phyloP scores from a whole-genome alignment of 1,140 invertebrate species.

The Samia ricini region DNA sequence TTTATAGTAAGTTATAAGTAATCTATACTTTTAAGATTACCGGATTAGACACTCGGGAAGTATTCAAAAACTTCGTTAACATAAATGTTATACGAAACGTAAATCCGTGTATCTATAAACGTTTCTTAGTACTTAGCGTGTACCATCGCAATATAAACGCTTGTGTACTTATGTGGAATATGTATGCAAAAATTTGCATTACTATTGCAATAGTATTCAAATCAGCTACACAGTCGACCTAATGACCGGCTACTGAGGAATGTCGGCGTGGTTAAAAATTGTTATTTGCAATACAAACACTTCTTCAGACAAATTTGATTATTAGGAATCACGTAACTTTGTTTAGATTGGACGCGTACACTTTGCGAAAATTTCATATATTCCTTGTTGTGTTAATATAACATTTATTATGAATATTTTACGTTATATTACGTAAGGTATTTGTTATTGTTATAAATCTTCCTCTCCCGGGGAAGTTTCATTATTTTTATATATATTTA shows the following conservation, averaged over 20 bases:
- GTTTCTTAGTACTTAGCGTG: conserved; percentile 4
- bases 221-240: conserved; percentile 15
- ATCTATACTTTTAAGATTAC: too few species aligned
- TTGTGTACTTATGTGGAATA: conserved; percentile 21
- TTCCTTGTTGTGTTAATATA: too few species aligned
- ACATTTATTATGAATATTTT: too few species aligned
- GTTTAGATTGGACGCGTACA: neutral
- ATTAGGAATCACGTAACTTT: neutral
- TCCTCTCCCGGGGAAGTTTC: too few species aligned
- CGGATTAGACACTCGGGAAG: neutral
- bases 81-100: neutral
- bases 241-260: conserved; percentile 18
- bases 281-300: neutral
- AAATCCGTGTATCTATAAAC: neutral
- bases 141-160: conserved; percentile 6
- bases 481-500: too few species aligned
- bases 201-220: conserved; percentile 24
- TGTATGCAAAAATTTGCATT: conserved; percentile 26
- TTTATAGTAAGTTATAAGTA: too few species aligned
- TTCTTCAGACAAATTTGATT: neutral
- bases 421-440: too few species aligned
- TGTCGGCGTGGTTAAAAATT: conserved; percentile 1
- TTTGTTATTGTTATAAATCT: too few species aligned
- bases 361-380: neutral
- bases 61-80: neutral